phyloP scores from a whole-genome alignment of 2,888 invertebrate species.

The Achlya flavicornis region DNA sequence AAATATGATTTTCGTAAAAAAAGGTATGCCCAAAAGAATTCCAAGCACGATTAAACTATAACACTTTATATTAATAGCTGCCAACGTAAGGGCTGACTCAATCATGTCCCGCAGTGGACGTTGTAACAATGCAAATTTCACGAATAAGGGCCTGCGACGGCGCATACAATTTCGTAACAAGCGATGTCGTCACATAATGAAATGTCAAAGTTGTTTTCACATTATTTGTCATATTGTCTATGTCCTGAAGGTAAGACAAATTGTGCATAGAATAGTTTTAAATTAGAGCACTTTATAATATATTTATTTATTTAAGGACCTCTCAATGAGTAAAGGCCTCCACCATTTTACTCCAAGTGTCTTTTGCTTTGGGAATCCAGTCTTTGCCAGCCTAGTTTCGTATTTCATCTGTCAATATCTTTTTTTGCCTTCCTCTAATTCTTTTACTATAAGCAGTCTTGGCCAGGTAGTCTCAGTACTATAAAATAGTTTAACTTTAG shows the following conservation, averaged over 20 bases:
- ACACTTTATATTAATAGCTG: not conserved
- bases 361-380: too few relatives aligned
- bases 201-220: constrained; percentile 4
- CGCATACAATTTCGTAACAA: constrained; percentile 9
- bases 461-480: too few relatives aligned
- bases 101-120: not conserved
- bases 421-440: too few relatives aligned
- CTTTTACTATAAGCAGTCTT: too few relatives aligned
- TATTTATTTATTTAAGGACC: too few relatives aligned
- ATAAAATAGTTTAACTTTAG: not conserved
- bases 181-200: not conserved
- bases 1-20: too few relatives aligned
- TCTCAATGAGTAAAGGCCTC: too few relatives aligned
- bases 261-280: not conserved
- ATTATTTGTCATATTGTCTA: constrained; percentile 1
- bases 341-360: too few relatives aligned
- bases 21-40: not conserved
- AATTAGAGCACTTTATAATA: not conserved
- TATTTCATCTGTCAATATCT: too few relatives aligned
- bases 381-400: too few relatives aligned
- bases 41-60: constrained; percentile 16
- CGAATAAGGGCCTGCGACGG: not conserved
- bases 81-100: constrained; percentile 9
- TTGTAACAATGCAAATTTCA: constrained; percentile 1
- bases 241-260: not conserved